Percentiles rank a stretch among this genome's conserved stretches.
Evolutionary conservation across 92 coral and sea anemone genomes (phyloP).

Genomic region (Porites cylindrica): DNA sequence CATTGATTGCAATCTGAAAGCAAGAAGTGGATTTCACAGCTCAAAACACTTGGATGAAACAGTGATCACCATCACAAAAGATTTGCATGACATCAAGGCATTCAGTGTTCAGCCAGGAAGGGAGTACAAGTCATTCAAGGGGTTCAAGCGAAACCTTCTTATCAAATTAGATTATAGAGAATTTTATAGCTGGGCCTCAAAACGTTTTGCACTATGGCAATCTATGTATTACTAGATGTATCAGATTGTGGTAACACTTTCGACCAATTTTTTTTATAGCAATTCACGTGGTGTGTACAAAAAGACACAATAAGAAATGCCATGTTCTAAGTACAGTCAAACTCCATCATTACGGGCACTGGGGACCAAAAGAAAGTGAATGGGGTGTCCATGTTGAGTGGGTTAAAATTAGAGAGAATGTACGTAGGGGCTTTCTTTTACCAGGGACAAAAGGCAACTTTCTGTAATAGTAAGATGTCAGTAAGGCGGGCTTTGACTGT

Average conservation of each 20-base stretch:
- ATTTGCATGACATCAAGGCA: neutral
- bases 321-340: no score
- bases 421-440: no score
- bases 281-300: no score
- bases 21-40: slow-evolving; percentile 30
- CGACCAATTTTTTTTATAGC: no score
- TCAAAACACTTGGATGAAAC: neutral
- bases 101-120: slow-evolving; percentile 26
- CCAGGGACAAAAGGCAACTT: no score
- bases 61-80: slow-evolving; percentile 26
- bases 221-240: slow-evolving; percentile 34
- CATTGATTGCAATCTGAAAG: slow-evolving; percentile 41
- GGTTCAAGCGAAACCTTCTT: slow-evolving; percentile 41
- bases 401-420: no score
- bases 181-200: slow-evolving; percentile 61
- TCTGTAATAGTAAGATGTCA: no score
- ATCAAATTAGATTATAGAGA: slow-evolving; percentile 62
- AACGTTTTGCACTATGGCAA: slow-evolving; percentile 43
- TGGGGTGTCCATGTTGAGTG: no score
- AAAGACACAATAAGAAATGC: no score
- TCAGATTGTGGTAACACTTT: neutral
- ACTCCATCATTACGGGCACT: no score
- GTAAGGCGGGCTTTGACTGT: no score
- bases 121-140: slow-evolving; percentile 42
- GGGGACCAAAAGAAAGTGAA: no score